These are phyloP conservation scores for Boloria euphrosyne DNA, from an alignment of 2,888 invertebrate species.

Conservation along the genomic window DNA sequence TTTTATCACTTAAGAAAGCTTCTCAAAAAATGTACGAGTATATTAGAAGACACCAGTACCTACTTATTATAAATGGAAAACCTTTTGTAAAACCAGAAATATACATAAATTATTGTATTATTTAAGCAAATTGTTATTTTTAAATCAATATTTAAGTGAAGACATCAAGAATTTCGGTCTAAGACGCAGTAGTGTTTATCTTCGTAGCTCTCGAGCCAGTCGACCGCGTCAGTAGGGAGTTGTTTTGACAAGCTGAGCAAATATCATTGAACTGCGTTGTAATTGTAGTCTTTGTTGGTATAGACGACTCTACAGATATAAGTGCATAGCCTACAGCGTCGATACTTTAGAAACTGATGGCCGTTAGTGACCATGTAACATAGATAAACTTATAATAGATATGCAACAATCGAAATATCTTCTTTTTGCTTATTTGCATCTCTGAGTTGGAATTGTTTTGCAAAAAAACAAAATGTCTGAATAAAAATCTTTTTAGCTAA, in stretches of 20 bases:
- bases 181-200: conserved; percentile 61
- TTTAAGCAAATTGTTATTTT: conserved; percentile 4
- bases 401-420: too few relatives aligned
- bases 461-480: too few relatives aligned
- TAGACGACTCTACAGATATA: conserved; percentile 47
- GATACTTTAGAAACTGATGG: neutral
- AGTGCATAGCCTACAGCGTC: conserved; percentile 10
- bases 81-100: too few relatives aligned
- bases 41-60: too few relatives aligned
- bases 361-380: too few relatives aligned
- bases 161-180: conserved; percentile 42
- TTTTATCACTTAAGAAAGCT: too few relatives aligned
- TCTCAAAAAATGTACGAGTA: too few relatives aligned
- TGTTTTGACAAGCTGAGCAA: conserved; percentile 70
- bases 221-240: conserved; percentile 61
- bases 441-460: too few relatives aligned
- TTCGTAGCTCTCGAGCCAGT: conserved; percentile 59
- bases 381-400: too few relatives aligned
- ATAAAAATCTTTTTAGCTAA: too few relatives aligned
- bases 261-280: conserved; percentile 57
- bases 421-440: too few relatives aligned
- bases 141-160: conserved; percentile 9
- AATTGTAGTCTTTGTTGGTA: conserved; percentile 58
- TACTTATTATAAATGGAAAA: too few relatives aligned
- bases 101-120: neutral